These are phyloP conservation scores for Ptychoptera contaminata DNA, from an alignment of 2,888 invertebrate genomes.

Conservation along the genomic window DNA sequence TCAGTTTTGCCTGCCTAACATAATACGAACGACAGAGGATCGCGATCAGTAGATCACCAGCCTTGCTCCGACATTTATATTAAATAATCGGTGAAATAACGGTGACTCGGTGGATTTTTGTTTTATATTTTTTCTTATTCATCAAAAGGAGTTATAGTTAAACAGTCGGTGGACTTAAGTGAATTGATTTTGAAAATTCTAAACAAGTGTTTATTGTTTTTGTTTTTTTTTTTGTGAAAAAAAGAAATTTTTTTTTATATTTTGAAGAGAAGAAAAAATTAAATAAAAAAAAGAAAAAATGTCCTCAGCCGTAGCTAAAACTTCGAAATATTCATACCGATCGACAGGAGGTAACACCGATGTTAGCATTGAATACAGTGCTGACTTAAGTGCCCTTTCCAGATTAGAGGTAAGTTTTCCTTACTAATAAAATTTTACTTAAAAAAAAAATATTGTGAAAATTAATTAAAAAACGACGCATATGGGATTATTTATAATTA, in stretches of 20 bases:
- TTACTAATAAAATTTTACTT: too few relatives aligned
- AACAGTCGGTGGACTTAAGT: neutral
- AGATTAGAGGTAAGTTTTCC: conserved; percentile 74
- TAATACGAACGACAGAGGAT: conserved; percentile 35
- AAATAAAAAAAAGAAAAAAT: conserved; percentile 29
- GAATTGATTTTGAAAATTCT: neutral
- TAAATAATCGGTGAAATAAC: conserved; percentile 5
- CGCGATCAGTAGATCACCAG: conserved; percentile 36
- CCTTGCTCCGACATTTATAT: conserved; percentile 28
- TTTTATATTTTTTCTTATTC: neutral
- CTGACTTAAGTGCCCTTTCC: conserved; percentile 86
- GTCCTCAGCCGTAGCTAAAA: conserved; percentile 63
- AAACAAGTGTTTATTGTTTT: conserved; percentile 5
- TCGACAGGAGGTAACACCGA: conserved; percentile 70
- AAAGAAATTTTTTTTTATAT: conserved; percentile 1
- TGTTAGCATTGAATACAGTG: conserved; percentile 89
- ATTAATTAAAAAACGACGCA: neutral
- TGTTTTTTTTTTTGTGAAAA: conserved; percentile 1
- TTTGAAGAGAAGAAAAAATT: conserved; percentile 1
- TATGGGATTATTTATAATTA: neutral
- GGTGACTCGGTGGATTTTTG: conserved; percentile 21
- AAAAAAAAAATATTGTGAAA: neutral
- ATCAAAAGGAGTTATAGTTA: neutral
- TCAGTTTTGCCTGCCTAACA: conserved; percentile 13
- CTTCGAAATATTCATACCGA: conserved; percentile 85